A percentile compares a stretch with the other conserved stretches of the same genome.
These are phyloP conservation scores for Rhea americana DNA, from an alignment of 2,113 vertebrate species.

Conservation along the genomic window DNA sequence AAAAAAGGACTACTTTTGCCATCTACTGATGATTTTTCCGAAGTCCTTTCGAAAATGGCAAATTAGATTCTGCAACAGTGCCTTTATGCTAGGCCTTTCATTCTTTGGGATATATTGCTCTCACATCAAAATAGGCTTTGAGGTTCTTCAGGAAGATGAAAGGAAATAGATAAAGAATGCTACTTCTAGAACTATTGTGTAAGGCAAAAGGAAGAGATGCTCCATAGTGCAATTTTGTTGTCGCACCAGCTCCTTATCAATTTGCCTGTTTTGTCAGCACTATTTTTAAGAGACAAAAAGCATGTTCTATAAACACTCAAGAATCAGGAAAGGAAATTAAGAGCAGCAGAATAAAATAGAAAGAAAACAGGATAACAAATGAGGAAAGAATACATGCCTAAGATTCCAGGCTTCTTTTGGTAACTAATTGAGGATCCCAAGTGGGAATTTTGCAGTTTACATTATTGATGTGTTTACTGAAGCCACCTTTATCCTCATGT, in stretches of 20 bases:
- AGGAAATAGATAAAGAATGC: background rate
- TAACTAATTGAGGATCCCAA: conserved; percentile 3
- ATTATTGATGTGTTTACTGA: background rate
- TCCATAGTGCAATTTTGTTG: background rate
- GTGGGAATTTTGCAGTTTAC: conserved; percentile 12
- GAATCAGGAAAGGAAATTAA: conserved; percentile 17
- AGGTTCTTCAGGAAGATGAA: background rate
- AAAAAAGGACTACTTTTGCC: background rate
- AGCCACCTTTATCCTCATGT: background rate
- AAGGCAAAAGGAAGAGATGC: background rate
- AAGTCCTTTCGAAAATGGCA: background rate
- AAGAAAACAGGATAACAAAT: background rate
- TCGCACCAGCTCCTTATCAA: conserved; percentile 1
- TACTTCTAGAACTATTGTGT: background rate
- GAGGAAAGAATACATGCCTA: background rate
- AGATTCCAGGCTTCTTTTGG: conserved; percentile 35
- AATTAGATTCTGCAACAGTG: background rate
- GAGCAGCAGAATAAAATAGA: conserved; percentile 23
- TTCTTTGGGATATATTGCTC: background rate
- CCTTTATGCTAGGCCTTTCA: background rate
- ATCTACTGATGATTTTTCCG: background rate
- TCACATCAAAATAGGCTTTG: background rate
- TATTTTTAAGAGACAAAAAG: conserved; percentile 43
- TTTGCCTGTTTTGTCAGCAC: conserved; percentile 19
- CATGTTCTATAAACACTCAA: conserved; percentile 7